Evolutionary conservation across 2,888 invertebrate genomes (phyloP), one percentile per base, ranked within the genome.

Genomic region (Leucozona laternaria): DNA sequence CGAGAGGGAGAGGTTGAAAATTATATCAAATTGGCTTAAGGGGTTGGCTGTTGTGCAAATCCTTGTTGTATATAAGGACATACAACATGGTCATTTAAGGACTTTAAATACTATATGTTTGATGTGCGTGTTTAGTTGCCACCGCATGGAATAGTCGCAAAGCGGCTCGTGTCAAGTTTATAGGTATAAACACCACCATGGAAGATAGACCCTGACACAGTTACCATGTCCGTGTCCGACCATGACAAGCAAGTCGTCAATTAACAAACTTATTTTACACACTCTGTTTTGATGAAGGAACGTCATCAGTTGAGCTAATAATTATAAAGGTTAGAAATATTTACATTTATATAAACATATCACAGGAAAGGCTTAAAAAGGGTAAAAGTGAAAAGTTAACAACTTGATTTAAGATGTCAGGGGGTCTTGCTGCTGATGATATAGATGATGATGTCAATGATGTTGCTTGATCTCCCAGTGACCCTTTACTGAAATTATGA

Each of bases 241-340:
- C 66, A 72, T 66, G 64, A 57, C 53, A 66, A 60, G 72, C 58
- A 43, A 72, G 58, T 34, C 66, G 25, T 72, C 58, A 60, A 79
- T 58, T 72, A 50, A 22, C 48, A 34, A 31, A 57, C 13, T 7
- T 11, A 15, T 2, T 2, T 8, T 34, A 58, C 17, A 37, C 10
- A 10, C 48, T 73, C 2, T 37, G 10, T 37, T 40, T 64, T 40
- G 5, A 15, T 34, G 28, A 45, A 11, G n/a, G 25, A 48, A 22
- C 15, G 10, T 64, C 60, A 60, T 40, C 40, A 60, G 58, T 2
- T 58, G 58, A 37, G 17, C 17, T 34, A 37, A 58, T 58, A 20
- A 34, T 37, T 20, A 34, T 58, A 28, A 58, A 58, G 34, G 20
- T 20, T 58, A 58, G 10, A 17, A 3, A 3, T 4, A 22, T n/a